Base-by-base conservation (phyloP, 1,140 invertebrate genomes). In the Heliothis subflexa region DNA sequence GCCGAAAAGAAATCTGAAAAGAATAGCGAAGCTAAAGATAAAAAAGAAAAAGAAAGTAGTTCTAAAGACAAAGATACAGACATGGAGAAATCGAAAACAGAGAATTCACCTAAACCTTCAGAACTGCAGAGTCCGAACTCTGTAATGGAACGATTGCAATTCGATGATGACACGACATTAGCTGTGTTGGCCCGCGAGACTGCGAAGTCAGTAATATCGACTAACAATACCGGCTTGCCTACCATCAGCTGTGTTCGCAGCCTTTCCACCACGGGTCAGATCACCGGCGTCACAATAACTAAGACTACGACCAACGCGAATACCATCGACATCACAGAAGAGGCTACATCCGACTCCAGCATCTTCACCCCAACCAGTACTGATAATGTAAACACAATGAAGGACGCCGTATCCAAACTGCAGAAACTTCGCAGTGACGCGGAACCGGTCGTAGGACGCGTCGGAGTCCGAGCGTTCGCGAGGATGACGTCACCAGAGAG, bases 401-500 rank as follows among this genome's bases (percentile, higher is more conserved):
- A 89, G 57, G 90, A 92, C n/a, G 86, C 89, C 0, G 83, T 83
- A 0, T 83, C 84, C 2, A 91, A 89, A 76, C 72, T 88, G 18
- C 88, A 91, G 50, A 91, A 86, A 50, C 28, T 89, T 5, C 83
- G 85, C 70, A 86, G 71, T 2, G 87, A 86, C 0, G 64, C 77
- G 7, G 80, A 84, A 16, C 81, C 88, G 7, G 71, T 85, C 10
- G 86, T 93, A 0, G 92, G 91, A 0, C 81, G 87, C 52, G 93
- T 94, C 0, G 92, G 92, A 0, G 93, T 94, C 3, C 78, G 91
- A 18, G 88, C 93, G 0, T 94, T 94, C 80, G 93, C 93, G 1
- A 82, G 93, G 4, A 92, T 94, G 91, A 86, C 85, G 25, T 92
- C 93, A 18, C 85, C 88, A 5, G 81, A 85, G 5, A 68, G 50